These are phyloP conservation scores for Eulimnadia texana DNA, from an alignment of 1,140 invertebrate species.

Conservation along the genomic window DNA sequence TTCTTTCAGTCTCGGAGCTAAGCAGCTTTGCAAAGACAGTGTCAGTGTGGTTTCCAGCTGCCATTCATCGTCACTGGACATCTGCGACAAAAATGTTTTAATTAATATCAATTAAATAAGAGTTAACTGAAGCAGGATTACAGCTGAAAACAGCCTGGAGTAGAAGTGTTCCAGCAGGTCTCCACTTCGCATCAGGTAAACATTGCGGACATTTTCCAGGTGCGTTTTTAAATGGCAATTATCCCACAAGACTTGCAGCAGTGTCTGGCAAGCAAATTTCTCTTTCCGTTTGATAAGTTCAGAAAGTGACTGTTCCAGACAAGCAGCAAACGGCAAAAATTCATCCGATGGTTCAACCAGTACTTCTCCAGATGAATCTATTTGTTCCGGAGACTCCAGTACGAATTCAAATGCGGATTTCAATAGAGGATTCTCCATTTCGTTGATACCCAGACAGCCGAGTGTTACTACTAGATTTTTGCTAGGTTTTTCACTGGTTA, in stretches of 20 bases:
- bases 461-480: background rate
- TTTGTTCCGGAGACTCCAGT: background rate
- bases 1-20: slow-evolving; percentile 34
- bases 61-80: slow-evolving; percentile 32
- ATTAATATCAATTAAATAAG: slow-evolving; percentile 21
- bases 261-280: background rate
- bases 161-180: slow-evolving; percentile 46
- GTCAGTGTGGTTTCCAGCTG: slow-evolving; percentile 32
- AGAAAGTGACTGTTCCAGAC: background rate
- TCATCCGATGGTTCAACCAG: background rate
- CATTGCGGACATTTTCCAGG: slow-evolving; percentile 34
- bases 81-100: slow-evolving; percentile 25
- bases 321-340: background rate
- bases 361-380: background rate
- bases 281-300: background rate
- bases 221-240: slow-evolving; percentile 36
- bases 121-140: slow-evolving; percentile 25
- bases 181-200: slow-evolving; percentile 46
- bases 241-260: slow-evolving; percentile 16
- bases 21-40: slow-evolving; percentile 35
- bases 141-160: slow-evolving; percentile 39
- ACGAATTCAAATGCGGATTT: background rate
- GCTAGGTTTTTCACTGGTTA: background rate
- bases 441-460: background rate
- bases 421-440: background rate